phyloP scores from a whole-genome alignment of 64 coral and sea anemone genomes.

The Stichodactyla helianthus region DNA sequence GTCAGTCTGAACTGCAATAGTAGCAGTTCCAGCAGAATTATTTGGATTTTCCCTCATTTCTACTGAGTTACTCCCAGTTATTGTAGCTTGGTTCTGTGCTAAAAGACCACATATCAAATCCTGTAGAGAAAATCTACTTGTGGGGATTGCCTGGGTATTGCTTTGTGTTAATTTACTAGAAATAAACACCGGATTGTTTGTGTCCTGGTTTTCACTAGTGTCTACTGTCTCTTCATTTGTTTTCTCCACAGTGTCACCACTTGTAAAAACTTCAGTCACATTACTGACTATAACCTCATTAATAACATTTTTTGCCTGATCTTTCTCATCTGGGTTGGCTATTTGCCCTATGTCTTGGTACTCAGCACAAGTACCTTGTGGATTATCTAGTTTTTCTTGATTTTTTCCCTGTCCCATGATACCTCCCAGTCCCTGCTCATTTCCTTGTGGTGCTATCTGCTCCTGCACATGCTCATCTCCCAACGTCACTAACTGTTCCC shows the following conservation, averaged over 20 bases:
- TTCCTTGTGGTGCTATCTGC: neutral
- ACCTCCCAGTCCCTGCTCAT: neutral
- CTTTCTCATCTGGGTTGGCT: neutral
- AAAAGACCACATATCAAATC: slow-evolving; percentile 74
- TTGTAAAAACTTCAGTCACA: neutral
- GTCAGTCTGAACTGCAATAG: slow-evolving; percentile 24
- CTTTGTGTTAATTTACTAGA: slow-evolving; percentile 22
- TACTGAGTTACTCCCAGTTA: neutral
- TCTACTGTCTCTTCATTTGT: neutral
- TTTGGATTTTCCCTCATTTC: neutral
- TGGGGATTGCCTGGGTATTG: neutral
- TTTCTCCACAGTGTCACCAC: neutral
- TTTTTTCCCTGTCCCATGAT: neutral
- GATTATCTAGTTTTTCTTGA: neutral
- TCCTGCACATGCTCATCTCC: neutral
- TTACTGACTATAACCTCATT: slow-evolving; percentile 10
- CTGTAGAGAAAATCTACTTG: slow-evolving; percentile 40
- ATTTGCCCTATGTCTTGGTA: neutral
- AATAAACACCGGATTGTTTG: neutral
- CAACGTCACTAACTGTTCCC: neutral
- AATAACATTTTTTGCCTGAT: neutral
- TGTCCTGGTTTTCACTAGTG: neutral
- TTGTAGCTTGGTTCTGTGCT: slow-evolving; percentile 64
- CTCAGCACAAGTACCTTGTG: neutral
- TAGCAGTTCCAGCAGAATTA: neutral